Percentiles rank a stretch among this genome's conserved stretches.
Conservation (phyloP, 2,113 vertebrate genomes). For the Anseranas semipalmata region DNA sequence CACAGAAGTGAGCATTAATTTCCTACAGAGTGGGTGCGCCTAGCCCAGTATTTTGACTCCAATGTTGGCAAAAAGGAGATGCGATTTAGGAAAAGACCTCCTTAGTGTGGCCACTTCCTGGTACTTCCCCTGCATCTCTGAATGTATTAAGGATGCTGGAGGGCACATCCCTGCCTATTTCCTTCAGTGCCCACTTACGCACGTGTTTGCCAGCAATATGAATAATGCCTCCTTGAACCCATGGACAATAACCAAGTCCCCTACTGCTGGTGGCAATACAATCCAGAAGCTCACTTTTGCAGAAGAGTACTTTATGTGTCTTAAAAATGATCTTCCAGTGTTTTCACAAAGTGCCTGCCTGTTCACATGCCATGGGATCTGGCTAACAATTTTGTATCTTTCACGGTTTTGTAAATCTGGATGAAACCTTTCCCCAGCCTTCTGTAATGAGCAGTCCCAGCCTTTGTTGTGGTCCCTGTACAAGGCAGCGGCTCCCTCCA, state of each 20-base stretch:
- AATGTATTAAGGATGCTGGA: neutral
- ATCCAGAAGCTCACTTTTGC: neutral
- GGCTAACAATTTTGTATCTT: neutral
- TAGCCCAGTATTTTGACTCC: neutral
- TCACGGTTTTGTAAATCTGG: neutral
- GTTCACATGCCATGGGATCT: neutral
- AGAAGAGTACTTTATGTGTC: neutral
- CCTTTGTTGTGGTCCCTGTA: neutral
- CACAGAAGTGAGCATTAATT: neutral
- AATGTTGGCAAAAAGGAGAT: neutral
- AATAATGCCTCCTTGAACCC: neutral
- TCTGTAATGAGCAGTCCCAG: rapidly evolving
- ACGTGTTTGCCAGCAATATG: neutral
- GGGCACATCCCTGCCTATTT: neutral
- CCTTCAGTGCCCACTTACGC: neutral
- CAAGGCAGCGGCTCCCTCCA: neutral
- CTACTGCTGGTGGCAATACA: rapidly evolving
- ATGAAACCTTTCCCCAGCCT: neutral
- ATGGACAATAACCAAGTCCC: rapidly evolving
- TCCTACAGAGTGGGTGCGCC: neutral
- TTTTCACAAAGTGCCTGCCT: neutral
- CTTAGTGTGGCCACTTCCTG: neutral
- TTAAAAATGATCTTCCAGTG: neutral
- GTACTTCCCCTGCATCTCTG: neutral
- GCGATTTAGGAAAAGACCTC: neutral